These are phyloP conservation scores for Tamandua tetradactyla DNA, from an alignment of 2,797 vertebrate species.

Conservation along the genomic window DNA sequence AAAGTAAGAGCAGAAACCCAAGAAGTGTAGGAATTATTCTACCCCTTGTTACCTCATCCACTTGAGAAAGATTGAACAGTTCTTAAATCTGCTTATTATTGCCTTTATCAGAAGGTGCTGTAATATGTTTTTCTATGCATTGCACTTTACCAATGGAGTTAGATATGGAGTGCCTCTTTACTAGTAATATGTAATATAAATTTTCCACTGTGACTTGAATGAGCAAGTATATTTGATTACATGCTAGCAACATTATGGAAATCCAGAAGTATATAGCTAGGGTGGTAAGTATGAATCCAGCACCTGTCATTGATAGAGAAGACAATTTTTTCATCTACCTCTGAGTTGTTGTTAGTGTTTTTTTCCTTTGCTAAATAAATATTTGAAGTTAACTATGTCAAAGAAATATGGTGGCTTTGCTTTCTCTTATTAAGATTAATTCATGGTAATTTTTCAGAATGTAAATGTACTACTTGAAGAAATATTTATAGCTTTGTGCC, in stretches of 20 bases:
- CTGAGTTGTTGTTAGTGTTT: no score
- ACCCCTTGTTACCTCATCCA: background rate
- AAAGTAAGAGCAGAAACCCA: background rate
- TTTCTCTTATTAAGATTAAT: slow-evolving; percentile 49
- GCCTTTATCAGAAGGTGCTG: background rate
- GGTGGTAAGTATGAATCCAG: no score
- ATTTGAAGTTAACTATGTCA: no score
- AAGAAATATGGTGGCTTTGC: no score
- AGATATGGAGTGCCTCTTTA: slow-evolving; percentile 10
- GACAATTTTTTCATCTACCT: no score
- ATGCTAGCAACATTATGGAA: no score
- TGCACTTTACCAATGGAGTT: background rate
- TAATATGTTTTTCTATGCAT: background rate
- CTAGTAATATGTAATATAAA: background rate
- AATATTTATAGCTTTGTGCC: slow-evolving; percentile 6
- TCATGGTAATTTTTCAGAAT: background rate
- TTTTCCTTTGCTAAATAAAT: no score
- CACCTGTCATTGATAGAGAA: no score
- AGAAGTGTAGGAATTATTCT: background rate
- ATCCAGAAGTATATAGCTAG: no score
- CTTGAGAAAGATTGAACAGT: slow-evolving; percentile 15
- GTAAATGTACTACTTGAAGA: background rate
- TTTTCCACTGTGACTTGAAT: no score
- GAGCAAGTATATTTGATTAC: no score
- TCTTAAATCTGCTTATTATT: slow-evolving; percentile 31